Conservation (phyloP, 2,888 invertebrate species). For the Troides aeacus region DNA sequence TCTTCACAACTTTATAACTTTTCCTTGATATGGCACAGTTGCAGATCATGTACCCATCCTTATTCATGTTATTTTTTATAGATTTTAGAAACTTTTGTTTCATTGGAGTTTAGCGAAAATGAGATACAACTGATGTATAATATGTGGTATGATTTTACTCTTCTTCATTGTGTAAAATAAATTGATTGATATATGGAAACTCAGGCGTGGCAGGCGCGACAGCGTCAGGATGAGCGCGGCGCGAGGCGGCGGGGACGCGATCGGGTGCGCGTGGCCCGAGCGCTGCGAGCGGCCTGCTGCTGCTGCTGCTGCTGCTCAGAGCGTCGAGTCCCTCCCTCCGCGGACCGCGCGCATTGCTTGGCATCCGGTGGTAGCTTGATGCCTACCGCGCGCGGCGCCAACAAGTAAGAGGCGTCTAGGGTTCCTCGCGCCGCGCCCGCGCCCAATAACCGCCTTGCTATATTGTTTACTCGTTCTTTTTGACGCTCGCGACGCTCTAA, state of each 20-base stretch:
- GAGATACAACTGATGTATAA: no score
- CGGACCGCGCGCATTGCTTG: not conserved
- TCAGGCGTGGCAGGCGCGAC: constrained; percentile 30
- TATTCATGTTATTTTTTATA: no score
- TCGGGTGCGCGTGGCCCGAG: not conserved
- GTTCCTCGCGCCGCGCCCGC: constrained; percentile 46
- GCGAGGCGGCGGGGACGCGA: constrained; percentile 12
- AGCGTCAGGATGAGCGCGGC: constrained; percentile 35
- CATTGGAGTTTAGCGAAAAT: no score
- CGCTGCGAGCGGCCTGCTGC: not conserved
- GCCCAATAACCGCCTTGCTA: constrained; percentile 61
- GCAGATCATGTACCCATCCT: no score
- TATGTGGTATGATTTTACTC: no score
- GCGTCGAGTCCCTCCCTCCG: not conserved
- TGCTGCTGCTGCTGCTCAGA: not conserved
- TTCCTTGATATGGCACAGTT: no score
- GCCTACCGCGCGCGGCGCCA: constrained; percentile 42
- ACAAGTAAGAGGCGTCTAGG: constrained; percentile 65
- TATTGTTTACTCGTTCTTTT: constrained; percentile 66
- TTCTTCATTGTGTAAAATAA: no score
- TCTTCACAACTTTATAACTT: no score
- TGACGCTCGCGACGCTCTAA: constrained; percentile 44
- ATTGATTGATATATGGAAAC: not conserved
- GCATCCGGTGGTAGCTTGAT: not conserved
- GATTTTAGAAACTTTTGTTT: no score